Conservation (phyloP, 2,113 vertebrate genomes). For the Zosterops lateralis region DNA sequence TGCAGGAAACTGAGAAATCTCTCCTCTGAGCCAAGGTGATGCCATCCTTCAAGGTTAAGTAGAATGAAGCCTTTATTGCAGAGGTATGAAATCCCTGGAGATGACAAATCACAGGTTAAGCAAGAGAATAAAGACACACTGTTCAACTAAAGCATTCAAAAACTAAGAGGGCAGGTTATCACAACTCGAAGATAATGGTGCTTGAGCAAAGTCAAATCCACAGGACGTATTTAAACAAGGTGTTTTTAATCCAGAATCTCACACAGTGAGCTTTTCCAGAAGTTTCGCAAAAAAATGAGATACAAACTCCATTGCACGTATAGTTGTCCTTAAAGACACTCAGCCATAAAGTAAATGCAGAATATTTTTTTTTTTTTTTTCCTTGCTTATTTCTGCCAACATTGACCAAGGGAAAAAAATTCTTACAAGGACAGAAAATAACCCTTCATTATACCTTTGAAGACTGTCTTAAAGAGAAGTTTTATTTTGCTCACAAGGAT, state of each 20-base stretch:
- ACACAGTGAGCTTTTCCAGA: background rate
- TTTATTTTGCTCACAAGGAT: background rate
- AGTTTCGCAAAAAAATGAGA: background rate
- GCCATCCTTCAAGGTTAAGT: constrained; percentile 50
- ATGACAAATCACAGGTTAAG: background rate
- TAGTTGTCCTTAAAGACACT: background rate
- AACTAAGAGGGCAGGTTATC: background rate
- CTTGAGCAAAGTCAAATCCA: background rate
- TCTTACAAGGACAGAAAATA: background rate
- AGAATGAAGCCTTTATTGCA: constrained; percentile 46
- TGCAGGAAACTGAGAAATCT: constrained; percentile 58
- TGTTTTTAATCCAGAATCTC: background rate
- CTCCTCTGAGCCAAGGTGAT: background rate
- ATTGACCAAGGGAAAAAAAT: background rate
- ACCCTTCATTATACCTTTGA: background rate
- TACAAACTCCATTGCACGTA: background rate
- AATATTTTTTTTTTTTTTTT: background rate
- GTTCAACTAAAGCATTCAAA: background rate
- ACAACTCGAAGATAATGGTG: background rate
- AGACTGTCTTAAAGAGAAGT: background rate
- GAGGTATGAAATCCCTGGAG: constrained; percentile 16
- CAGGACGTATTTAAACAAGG: background rate
- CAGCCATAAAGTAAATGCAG: background rate
- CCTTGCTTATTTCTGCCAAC: background rate
- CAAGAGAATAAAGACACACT: background rate